These are phyloP conservation scores for Nibea albiflora DNA, from an alignment of 2,113 vertebrate species.

Conservation along the genomic window DNA sequence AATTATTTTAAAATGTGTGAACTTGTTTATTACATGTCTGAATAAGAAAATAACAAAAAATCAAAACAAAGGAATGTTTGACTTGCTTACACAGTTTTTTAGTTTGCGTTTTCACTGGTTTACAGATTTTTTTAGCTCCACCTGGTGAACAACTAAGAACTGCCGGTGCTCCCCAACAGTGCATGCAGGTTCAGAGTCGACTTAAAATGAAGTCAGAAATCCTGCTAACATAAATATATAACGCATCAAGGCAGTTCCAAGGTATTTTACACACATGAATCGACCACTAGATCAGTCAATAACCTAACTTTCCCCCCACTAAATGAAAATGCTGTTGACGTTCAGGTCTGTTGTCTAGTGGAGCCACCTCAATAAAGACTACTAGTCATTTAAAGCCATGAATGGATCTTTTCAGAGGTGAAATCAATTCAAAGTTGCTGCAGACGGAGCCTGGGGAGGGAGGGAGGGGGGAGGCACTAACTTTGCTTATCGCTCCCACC, in stretches of 20 bases:
- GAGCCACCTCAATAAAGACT: constrained; percentile 47
- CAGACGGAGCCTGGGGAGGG: constrained; percentile 12
- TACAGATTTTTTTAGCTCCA: constrained; percentile 34
- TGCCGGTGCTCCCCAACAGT: not conserved
- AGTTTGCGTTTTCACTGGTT: not conserved
- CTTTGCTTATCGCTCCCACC: constrained; percentile 60
- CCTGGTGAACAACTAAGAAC: constrained; percentile 24
- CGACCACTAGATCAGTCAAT: not conserved
- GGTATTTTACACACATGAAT: constrained; percentile 4
- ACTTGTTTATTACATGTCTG: constrained; percentile 82
- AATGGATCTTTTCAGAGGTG: constrained; percentile 75
- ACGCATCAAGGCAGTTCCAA: not conserved
- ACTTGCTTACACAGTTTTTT: constrained; percentile 10
- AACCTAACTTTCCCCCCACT: constrained; percentile 12
- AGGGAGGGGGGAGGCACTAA: constrained; percentile 15
- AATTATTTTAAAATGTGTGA: constrained; percentile 76
- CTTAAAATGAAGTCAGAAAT: not conserved
- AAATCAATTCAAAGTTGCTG: constrained; percentile 52
- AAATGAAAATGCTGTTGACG: constrained; percentile 50
- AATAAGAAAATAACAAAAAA: constrained; percentile 77
- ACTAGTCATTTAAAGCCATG: constrained; percentile 59
- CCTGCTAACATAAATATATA: not conserved
- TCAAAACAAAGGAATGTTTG: constrained; percentile 34
- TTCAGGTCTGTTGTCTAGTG: constrained; percentile 46
- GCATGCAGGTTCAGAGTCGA: constrained; percentile 6